phyloP scores from a whole-genome alignment of 2,113 vertebrate genomes.

The Acrocephalus arundinaceus region DNA sequence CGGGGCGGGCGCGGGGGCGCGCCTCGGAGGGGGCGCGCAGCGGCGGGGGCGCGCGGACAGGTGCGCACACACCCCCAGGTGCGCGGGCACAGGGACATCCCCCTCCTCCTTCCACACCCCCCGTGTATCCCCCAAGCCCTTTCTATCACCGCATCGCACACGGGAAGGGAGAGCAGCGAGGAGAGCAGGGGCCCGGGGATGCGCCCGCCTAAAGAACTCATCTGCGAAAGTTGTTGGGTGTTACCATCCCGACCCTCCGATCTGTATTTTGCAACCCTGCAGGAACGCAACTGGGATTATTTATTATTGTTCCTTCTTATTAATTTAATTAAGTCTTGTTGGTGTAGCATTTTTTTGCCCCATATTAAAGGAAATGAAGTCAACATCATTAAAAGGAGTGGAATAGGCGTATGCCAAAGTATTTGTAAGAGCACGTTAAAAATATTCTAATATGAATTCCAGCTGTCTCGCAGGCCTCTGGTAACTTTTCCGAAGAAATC shows the following conservation, averaged over 20 bases:
- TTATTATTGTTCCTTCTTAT: conserved; percentile 17
- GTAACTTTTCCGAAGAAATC: neutral
- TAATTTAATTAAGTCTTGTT: conserved; percentile 25
- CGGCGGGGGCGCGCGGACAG: neutral
- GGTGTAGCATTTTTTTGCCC: neutral
- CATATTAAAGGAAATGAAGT: conserved; percentile 40
- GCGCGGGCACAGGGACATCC: neutral
- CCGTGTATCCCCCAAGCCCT: neutral
- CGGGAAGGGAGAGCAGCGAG: neutral
- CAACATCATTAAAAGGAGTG: conserved; percentile 52
- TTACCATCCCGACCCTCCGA: neutral
- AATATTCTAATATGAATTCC: conserved; percentile 53
- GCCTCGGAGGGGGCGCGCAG: neutral
- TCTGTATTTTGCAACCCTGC: neutral
- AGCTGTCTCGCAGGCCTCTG: neutral
- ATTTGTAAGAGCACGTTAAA: conserved; percentile 58
- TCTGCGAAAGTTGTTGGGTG: neutral
- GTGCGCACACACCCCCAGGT: neutral
- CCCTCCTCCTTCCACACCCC: too few species aligned
- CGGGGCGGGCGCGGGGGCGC: neutral
- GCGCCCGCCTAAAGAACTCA: fast-evolving
- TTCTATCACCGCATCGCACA: fast-evolving
- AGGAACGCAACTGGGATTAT: neutral
- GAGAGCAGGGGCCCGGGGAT: fast-evolving
- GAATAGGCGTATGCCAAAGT: conserved; percentile 48